These are phyloP conservation scores for Cheilosia variabilis DNA, from an alignment of 2,888 invertebrate genomes.

Conservation along the genomic window DNA sequence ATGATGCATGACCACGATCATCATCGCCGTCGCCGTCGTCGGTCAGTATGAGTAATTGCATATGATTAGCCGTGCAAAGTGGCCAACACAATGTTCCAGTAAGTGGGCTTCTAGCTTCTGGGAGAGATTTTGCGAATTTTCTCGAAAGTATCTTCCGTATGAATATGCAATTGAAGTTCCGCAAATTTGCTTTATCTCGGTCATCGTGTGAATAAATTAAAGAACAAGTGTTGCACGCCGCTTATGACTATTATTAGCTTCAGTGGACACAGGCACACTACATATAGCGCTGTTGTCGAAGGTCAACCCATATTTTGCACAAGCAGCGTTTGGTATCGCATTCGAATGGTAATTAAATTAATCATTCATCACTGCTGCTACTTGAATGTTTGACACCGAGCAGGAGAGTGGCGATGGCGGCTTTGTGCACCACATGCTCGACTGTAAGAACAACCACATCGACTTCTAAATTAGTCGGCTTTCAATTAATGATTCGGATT, in stretches of 20 bases:
- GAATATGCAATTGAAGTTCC: conserved; percentile 19
- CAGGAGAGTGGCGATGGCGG: neutral
- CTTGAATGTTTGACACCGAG: neutral
- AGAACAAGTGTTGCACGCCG: conserved; percentile 11
- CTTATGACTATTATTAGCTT: neutral
- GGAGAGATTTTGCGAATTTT: conserved; percentile 38
- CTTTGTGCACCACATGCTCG: neutral
- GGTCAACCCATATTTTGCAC: conserved; percentile 35
- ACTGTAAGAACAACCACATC: conserved; percentile 1
- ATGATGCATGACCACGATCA: conserved; percentile 38
- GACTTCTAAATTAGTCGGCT: conserved; percentile 39
- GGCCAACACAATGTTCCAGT: conserved; percentile 1
- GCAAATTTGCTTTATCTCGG: conserved; percentile 14
- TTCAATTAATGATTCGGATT: conserved; percentile 13
- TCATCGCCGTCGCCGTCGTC: conserved; percentile 14
- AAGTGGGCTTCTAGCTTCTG: conserved; percentile 4
- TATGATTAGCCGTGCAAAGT: conserved; percentile 10
- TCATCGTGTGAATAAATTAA: conserved; percentile 30
- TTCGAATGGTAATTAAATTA: conserved; percentile 34
- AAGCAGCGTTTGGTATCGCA: conserved; percentile 12
- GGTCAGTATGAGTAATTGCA: conserved; percentile 44
- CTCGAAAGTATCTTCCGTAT: conserved; percentile 30
- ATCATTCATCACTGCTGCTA: conserved; percentile 1
- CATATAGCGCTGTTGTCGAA: conserved; percentile 18
- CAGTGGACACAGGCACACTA: neutral